Evolutionary conservation across 2,888 invertebrate genomes (phyloP).

Genomic region (Eulithis testata): DNA sequence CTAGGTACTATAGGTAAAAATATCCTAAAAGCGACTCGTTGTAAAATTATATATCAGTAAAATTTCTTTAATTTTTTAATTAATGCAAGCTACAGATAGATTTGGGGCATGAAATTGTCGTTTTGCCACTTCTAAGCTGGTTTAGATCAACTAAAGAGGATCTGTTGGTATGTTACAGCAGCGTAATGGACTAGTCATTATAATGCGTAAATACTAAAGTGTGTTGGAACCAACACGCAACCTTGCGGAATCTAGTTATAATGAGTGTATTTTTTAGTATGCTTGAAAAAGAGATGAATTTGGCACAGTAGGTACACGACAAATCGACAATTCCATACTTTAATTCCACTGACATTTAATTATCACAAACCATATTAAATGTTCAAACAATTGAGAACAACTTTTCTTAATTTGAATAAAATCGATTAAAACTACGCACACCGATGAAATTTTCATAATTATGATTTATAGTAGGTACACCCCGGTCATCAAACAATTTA

Average conservation of each 20-base stretch:
- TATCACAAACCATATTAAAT: no score
- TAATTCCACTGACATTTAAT: neutral
- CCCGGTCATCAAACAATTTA: no score
- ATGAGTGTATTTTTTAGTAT: neutral
- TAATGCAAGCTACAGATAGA: neutral
- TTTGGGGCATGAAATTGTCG: neutral
- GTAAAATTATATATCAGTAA: constrained; percentile 1
- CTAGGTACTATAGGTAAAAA: neutral
- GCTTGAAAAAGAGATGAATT: no score
- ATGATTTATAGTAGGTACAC: neutral
- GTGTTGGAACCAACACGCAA: neutral
- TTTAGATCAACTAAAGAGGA: no score
- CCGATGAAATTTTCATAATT: neutral
- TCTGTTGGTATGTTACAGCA: no score
- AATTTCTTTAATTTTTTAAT: neutral
- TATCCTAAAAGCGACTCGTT: constrained; percentile 7
- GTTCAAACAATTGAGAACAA: neutral
- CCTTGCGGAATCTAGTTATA: neutral
- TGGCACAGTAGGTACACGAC: neutral
- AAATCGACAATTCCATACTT: neutral
- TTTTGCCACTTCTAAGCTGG: no score
- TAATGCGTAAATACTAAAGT: neutral
- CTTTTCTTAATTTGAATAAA: neutral
- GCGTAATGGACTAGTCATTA: no score
- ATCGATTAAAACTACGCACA: neutral